These are phyloP conservation scores for Panulirus ornatus DNA, from an alignment of 1,140 invertebrate species.

Conservation along the genomic window DNA sequence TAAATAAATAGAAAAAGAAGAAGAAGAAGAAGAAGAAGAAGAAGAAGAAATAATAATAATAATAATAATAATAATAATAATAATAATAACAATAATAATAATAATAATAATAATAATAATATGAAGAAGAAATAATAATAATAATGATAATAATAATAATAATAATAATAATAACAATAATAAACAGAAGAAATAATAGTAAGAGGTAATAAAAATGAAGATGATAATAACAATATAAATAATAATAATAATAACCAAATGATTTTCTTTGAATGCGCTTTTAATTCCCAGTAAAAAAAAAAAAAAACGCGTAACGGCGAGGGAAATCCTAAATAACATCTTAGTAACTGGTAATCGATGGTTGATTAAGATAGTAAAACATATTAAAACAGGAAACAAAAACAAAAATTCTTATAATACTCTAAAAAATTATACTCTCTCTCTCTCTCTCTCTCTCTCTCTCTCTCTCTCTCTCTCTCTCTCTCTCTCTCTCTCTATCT, in stretches of 20 bases:
- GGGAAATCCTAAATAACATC: background rate
- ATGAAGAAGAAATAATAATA: background rate
- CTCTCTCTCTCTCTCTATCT: too few species aligned
- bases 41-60: background rate
- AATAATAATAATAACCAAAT: background rate
- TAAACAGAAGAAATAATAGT: background rate
- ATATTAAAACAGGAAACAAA: background rate
- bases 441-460: conserved; percentile 8
- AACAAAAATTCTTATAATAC: background rate
- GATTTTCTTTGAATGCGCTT: too few species aligned
- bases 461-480: conserved; percentile 34
- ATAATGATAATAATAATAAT: background rate
- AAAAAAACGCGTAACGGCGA: too few species aligned
- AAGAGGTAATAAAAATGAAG: background rate
- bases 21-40: background rate
- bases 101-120: background rate
- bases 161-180: background rate
- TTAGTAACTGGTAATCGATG: background rate
- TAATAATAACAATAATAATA: background rate
- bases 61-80: background rate
- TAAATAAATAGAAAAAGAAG: too few species aligned
- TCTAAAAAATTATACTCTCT: background rate
- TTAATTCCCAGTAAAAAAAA: too few species aligned
- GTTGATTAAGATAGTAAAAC: background rate
- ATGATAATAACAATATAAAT: background rate